Base-by-base conservation (phyloP, 35 echinoderm and acorn worm genomes). In the Stichopus chloronotus region DNA sequence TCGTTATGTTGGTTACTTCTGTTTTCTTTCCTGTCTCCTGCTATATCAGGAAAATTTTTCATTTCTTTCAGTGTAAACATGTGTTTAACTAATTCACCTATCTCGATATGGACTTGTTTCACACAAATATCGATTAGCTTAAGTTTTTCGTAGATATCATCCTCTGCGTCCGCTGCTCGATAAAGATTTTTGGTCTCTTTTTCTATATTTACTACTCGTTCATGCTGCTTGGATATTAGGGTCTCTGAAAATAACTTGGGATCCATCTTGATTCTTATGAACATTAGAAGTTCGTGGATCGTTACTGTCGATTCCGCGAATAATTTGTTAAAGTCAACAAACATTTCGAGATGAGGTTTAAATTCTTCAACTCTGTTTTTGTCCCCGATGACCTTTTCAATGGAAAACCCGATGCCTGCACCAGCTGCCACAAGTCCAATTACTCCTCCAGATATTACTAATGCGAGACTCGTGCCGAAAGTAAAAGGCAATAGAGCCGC, bases 371-470 rank as follows among this genome's bases (percentile, higher is more conserved):
- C 5, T 5, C 14, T 72, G 14, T 58, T 22, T 57, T 84, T 84
- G 52, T 84, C 81, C n/a, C 17, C 57, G 8, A 58, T 57, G 22
- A 84, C 21, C 55, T 84, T 84, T 55, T 84, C 54, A 53, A 84
- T 19, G 21, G 81, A 84, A 24, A 84, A 84, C 20, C 81, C 81
- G 57, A 84, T 57, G 81, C 54, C 57, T 5, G 57, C 81, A 58
- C 81, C 52, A 21, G 81, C 53, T 57, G 53, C 81, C 5, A 55
- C 81, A 17, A 84, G 14, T 57, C 81, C 10, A 5, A 58, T 24
- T 5, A 56, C 80, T 19, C 52, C 17, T 6, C 80, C 80, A 56
- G 52, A 55, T 10, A 19, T 17, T 4, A 83, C 16, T 5, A 83
- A 6, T 4, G 16, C 14, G 5, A 58, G 14, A n/a, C 81, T 84